Base-by-base conservation (phyloP, 2,113 vertebrate genomes). In the Scortum barcoo region DNA sequence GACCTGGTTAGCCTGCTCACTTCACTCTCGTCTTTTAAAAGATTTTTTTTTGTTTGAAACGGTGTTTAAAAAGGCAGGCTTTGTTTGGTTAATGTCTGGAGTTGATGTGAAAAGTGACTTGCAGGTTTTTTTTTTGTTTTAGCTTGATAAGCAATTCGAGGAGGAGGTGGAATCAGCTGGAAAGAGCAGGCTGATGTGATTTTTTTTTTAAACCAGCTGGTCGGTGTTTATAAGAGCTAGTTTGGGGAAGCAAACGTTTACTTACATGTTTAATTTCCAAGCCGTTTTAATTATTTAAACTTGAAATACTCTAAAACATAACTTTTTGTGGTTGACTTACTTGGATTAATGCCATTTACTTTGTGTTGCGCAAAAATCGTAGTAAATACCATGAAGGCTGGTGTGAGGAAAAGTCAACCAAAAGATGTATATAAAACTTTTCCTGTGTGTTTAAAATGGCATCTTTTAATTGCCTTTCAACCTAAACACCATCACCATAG, bases 131-230 rank as follows among this genome's bases (percentile, higher is more conserved):
- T n/a, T n/a, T n/a, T n/a, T n/a, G 4, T 38, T 89, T 72, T 48
- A 54, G 77, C 70, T 70, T 19, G 40, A 44, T 36, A 69, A 66
- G 72, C 83, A 70, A 76, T 56, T 86, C 80, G 78, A 75, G 80
- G 76, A 70, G 69, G 83, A 84, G 81, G 82, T 89, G 89, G 93
- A 93, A 92, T 90, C 92, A 92, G 91, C 92, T 93, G 92, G 92
- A 92, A 91, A 53, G 58, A 72, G 68, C 63, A 86, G 81, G 50
- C 71, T 85, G 60, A 28, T 42, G 50, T 54, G 75, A 73, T 78
- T 88, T 85, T 66, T 17, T n/a, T n/a, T n/a, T n/a, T n/a, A n/a
- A n/a, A n/a, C n/a, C n/a, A n/a, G n/a, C n/a, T n/a, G n/a, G n/a
- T n/a, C n/a, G n/a, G n/a, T n/a, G 58, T 77, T 79, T 28, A 61